Base-by-base conservation (phyloP, 2,797 vertebrate species). In the Falco peregrinus region DNA sequence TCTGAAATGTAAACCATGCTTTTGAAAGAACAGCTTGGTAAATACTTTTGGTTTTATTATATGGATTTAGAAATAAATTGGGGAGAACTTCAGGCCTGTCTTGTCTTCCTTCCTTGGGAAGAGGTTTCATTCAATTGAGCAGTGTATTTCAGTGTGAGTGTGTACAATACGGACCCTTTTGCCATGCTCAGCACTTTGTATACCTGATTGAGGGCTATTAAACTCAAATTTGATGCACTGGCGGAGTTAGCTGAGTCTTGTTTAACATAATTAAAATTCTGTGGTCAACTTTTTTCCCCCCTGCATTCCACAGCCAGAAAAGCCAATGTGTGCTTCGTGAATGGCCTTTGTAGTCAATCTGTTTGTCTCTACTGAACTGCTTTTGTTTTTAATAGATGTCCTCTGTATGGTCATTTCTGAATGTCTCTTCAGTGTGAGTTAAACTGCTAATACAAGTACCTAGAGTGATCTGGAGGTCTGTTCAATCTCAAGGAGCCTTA, bases 401-500 rank as follows among this genome's bases (percentile, higher is more conserved):
- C 56, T 96, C 92, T 97, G 60, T 97, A 78, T 88, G 82, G 91
- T 93, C 88, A 94, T 92, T 97, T 98, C 94, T 98, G 97, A 97
- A 98, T 98, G 96, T 97, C 91, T 97, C 95, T 96, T 97, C 95
- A 97, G 93, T 92, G 82, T 84, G 94, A 97, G 97, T 96, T 97
- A 97, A 97, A 95, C 92, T 95, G 92, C 69, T 96, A 67, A 71
- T 88, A 80, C 84, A 95, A 96, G 93, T 97, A 98, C 97, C 95
- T 97, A 96, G 96, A 97, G 82, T 83, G 96, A 97, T 95, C 95
- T 97, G 94, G 94, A 95, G 78, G 86, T 95, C 97, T 98, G 98
- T 93, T 98, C 97, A 98, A 94, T 98, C 96, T 98, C 97, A 98
- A 97, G 92, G 89, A 97, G 91, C 87, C 93, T 95, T 97, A 94